Percentiles rank a stretch among this genome's conserved stretches.
These are phyloP conservation scores for Miichthys miiuy DNA, from an alignment of 2,797 vertebrate species.

Conservation along the genomic window DNA sequence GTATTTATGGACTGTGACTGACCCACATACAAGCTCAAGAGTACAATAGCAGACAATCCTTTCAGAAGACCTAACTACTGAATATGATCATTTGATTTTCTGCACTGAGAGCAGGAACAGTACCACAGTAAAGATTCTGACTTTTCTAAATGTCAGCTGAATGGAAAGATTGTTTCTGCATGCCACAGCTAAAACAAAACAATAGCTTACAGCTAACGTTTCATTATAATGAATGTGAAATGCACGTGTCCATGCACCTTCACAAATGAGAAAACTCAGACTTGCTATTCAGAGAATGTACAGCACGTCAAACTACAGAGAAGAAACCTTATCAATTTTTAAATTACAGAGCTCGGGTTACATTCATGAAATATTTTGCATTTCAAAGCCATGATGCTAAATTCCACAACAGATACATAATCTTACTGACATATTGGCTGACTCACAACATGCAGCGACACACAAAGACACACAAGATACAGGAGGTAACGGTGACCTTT, in stretches of 20 bases:
- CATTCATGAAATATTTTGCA: constrained; percentile 65
- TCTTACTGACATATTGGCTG: constrained; percentile 43
- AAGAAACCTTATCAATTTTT: constrained; percentile 48
- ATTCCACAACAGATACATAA: constrained; percentile 53
- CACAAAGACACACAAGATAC: constrained; percentile 45
- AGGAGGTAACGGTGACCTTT: constrained; percentile 76
- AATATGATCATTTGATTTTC: background rate
- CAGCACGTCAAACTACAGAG: constrained; percentile 18
- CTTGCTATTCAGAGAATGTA: constrained; percentile 29
- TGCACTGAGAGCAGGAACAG: background rate
- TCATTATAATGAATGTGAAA: constrained; percentile 1
- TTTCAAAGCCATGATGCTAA: constrained; percentile 56
- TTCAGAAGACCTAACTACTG: background rate
- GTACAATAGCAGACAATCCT: constrained; percentile 4
- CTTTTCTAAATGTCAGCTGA: background rate
- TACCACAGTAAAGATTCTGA: background rate
- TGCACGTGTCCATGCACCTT: background rate
- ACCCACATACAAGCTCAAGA: constrained; percentile 53
- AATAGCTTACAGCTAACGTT: background rate
- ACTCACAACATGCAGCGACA: constrained; percentile 31
- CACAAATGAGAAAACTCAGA: constrained; percentile 7
- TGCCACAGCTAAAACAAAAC: background rate
- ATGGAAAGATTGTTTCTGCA: background rate
- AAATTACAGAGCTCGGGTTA: constrained; percentile 36
- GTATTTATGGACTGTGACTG: constrained; percentile 64